Evolutionary conservation across 2,797 vertebrate genomes (phyloP).

Genomic region (Morelia viridis): DNA sequence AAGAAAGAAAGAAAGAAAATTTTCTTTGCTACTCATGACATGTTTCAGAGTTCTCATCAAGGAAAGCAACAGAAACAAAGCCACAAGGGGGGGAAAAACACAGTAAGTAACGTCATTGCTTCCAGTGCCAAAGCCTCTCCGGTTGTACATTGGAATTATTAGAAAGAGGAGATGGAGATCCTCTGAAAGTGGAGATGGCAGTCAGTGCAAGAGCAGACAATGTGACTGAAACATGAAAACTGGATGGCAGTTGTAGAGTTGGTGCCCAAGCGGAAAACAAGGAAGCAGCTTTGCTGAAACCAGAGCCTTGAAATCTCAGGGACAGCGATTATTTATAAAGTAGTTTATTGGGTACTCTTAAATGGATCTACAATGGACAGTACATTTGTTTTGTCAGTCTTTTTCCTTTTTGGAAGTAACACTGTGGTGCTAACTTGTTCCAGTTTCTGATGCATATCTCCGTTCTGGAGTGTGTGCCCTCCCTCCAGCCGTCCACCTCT

Average conservation of each 20-base stretch:
- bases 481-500: conserved; percentile 29
- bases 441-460: conserved; percentile 50
- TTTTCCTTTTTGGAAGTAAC: conserved; percentile 43
- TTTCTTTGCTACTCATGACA: conserved; percentile 2
- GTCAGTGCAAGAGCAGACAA: neutral
- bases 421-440: conserved; percentile 29
- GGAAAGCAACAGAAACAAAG: neutral
- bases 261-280: conserved; percentile 11
- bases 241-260: neutral
- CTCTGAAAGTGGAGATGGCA: neutral
- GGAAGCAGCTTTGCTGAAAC: neutral
- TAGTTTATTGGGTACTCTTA: conserved; percentile 33
- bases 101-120: conserved; percentile 27
- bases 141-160: conserved; percentile 24
- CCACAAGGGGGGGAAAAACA: neutral
- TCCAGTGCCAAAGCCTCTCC: conserved; percentile 26
- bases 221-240: conserved; percentile 43
- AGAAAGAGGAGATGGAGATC: conserved; percentile 5
- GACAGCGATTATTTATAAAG: conserved; percentile 40
- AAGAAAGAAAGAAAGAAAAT: neutral
- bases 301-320: neutral
- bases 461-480: conserved; percentile 7
- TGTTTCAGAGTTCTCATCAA: neutral
- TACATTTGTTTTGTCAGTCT: conserved; percentile 46
- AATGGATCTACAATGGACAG: conserved; percentile 30